Base-by-base conservation (phyloP, 1,140 invertebrate genomes). In the Elymnias hypermnestra region DNA sequence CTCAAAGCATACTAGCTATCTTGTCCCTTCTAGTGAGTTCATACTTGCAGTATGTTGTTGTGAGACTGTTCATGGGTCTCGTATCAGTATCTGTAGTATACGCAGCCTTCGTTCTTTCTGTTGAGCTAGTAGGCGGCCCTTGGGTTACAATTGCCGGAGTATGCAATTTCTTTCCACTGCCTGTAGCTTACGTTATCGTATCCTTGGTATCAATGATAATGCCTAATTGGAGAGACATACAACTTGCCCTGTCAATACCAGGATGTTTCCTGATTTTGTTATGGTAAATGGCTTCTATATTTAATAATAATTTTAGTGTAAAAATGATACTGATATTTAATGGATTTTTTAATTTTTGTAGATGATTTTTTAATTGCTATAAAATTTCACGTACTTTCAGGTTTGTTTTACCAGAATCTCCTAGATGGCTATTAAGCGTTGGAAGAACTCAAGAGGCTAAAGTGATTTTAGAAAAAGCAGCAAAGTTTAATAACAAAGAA, bases 341-440 rank as follows among this genome's bases (percentile, higher is more conserved):
- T 22, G 4, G 21, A 5, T 22, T 22, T 8, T 22, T 22, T n/a
- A n/a, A n/a, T n/a, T 40, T 29, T 39, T 36, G n/a, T 38, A 12
- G 26, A 7, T 23, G 13, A 6, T 37, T 31, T 44, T n/a, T n/a
- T n/a, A n/a, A 21, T 21, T 21, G 19, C 19, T 21, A 21, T 21
- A 4, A 21, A 21, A 12, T 48, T 9, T 54, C 10, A 37, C 39
- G 14, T 6, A 22, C 39, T 72, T 78, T 35, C 60, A 92, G 89
- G 89, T 93, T 92, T 87, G 85, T 95, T 10, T 79, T 95, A 13
- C 94, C 94, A 1, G 94, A 96, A 89, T 95, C 94, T 2, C 94
- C 94, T 6, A 88, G 94, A 53, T 96, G 94, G 94, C 78, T 96
- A 10, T 72, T 95, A 17, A 91, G 92, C 14, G 90, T 93, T 69